phyloP scores from a whole-genome alignment of 2,888 invertebrate species.

The Siphonodentalium dalli region DNA sequence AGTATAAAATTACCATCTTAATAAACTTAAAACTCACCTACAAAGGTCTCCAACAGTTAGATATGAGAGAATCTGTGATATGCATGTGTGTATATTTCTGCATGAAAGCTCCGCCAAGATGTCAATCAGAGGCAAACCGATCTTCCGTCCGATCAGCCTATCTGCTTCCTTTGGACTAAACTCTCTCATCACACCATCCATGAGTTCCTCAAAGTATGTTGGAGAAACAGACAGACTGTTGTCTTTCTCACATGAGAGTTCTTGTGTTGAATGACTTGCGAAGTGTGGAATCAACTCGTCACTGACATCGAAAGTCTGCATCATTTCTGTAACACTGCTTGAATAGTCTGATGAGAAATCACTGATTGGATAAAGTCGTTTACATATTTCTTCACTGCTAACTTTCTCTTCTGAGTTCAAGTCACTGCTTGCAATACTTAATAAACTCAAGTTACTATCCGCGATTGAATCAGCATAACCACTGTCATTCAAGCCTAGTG shows the following conservation, averaged over 20 bases:
- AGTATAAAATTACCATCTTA: too few species aligned
- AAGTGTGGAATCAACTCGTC: too few species aligned
- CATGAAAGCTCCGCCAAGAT: constrained; percentile 36
- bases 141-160: constrained; percentile 45
- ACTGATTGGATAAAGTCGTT: too few species aligned
- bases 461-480: constrained; percentile 17
- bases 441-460: background rate
- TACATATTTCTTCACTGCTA: too few species aligned
- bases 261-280: too few species aligned
- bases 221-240: too few species aligned
- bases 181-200: constrained; percentile 22
- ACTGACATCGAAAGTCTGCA: too few species aligned
- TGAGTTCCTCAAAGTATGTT: constrained; percentile 12
- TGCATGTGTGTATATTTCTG: constrained; percentile 26
- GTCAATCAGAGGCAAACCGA: constrained; percentile 45
- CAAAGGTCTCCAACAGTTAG: constrained; percentile 37
- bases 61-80: constrained; percentile 31
- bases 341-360: too few species aligned
- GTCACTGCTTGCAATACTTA: background rate
- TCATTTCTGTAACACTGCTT: too few species aligned
- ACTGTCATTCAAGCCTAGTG: constrained; percentile 11
- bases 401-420: too few species aligned
- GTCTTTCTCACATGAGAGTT: too few species aligned
- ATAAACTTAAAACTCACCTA: constrained; percentile 32
- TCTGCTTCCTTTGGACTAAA: constrained; percentile 32